Percentiles rank a stretch among this genome's conserved stretches.
Evolutionary conservation across 2,797 vertebrate species (phyloP).

Genomic region (Coregonus ussuriensis): DNA sequence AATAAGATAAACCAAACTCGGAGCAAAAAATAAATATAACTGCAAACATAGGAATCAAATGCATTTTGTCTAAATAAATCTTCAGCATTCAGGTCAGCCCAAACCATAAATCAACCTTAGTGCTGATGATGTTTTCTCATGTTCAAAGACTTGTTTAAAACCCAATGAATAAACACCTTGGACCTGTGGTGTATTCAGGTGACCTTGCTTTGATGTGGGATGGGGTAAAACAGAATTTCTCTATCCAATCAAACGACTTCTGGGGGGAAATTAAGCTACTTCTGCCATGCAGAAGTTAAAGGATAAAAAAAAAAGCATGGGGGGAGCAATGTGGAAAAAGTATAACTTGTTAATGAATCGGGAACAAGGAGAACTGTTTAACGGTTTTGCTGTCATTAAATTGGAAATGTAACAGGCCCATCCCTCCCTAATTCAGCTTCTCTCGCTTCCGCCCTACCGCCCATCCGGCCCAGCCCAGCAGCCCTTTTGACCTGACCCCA

Average conservation of each 20-base stretch:
- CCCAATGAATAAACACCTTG: background rate
- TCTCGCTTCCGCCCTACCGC: background rate
- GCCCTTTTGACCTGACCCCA: constrained; percentile 8
- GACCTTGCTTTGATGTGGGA: background rate
- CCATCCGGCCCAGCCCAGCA: background rate
- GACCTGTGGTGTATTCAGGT: background rate
- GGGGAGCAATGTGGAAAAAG: constrained; percentile 17
- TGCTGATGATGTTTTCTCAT: background rate
- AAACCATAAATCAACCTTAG: constrained; percentile 21
- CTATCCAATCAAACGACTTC: background rate
- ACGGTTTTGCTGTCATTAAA: background rate
- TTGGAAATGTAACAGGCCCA: background rate
- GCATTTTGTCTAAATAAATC: constrained; percentile 35
- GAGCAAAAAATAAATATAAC: background rate
- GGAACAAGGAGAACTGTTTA: background rate
- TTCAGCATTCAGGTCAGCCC: constrained; percentile 41
- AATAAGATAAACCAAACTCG: background rate
- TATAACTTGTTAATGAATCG: background rate
- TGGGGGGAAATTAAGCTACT: background rate
- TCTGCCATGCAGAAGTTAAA: constrained; percentile 32
- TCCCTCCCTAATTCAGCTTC: background rate
- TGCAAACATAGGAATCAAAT: too few relatives aligned
- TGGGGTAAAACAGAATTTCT: background rate
- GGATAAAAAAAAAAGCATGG: constrained; percentile 27
- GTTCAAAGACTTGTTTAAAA: background rate